Base-by-base conservation (phyloP, 2,797 vertebrate species). In the Huso huso region DNA sequence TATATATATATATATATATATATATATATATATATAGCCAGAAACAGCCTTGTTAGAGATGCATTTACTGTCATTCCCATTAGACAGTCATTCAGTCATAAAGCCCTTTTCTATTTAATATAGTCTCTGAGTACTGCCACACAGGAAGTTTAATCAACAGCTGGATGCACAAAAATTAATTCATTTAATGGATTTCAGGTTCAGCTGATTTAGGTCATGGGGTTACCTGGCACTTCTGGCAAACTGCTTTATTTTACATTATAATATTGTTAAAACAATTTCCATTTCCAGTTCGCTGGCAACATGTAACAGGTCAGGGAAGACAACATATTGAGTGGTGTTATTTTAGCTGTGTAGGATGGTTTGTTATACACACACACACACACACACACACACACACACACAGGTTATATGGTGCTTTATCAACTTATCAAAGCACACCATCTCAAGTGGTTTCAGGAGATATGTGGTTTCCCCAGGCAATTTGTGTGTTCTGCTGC, bases 71-170 rank as follows among this genome's bases (percentile, higher is more conserved):
- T 58, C 64, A 72, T 63, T 72, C 60, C 55, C 65, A 69, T 69
- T 67, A 48, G 50, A 55, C 65, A 69, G 55, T 69, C 65, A 53
- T 67, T 60, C 65, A 64, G 53, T 67, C 64, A 63, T 65, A 11
- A 60, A 23, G 48, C 7, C 57, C 11, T 73, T 68, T 65, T 67
- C 62, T 52, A n/a, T 70, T 61, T 57, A 62, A 51, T 60, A 49
- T 63, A 52, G 37, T 6, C 57, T 68, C 58, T 66, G 10, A 51
- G 37, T 37, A 10, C 52, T 58, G 55, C 49, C 60, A 62, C 51
- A 48, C 70, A 72, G 0, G 61, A 71, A 73, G 64, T 71, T 65
- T 78, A 81, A 88, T 89, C 86, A 83, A 84, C 87, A 84, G 60
- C 66, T 79, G 76, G 74, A 82, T 76, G 69, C 67, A 79, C 72